Base-by-base conservation (phyloP, 1,140 invertebrate genomes). In the Meloidogyne exigua region DNA sequence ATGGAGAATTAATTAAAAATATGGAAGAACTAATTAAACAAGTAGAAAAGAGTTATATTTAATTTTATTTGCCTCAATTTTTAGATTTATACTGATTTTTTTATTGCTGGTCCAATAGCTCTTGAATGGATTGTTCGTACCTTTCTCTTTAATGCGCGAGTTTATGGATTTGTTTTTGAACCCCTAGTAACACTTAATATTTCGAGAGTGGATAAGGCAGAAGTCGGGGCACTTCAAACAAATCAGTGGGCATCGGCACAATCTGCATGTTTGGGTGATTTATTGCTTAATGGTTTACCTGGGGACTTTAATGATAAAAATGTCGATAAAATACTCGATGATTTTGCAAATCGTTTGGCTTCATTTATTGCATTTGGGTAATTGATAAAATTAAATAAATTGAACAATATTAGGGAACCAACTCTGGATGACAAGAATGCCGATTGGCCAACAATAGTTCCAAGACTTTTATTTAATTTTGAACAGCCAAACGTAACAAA, bases 341-440 rank as follows among this genome's bases (percentile, higher is more conserved):
- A n/a, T 28, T 73, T 73, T 64, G 72, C 72, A 21, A 49, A 73
- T 36, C 25, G 42, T 23, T 28, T 73, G 12, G 11, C 57, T 23
- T 36, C 23, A 10, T 73, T 73, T 65, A 39, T 73, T 36, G 25
- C 23, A 62, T 73, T 36, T 18, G 72, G 72, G 72, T 73, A 73
- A 64, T 12, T 62, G 64, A 2, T 36, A 28, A 63, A 15, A 28
- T 23, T 11, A 65, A 18, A 32, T 32, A 32, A 32, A 3, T 32
- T 32, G 2, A 32, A 32, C 2, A 32, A 3, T 32, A 3, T 32
- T 32, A 32, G 28, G 7, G 28, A 32, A 2, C 28, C 28, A 32
- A 32, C 2, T 7, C 28, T 32, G 28, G 28, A 32, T 3, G 7
- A 32, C 28, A 32, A 32, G 2, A 2, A 32, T 32, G 21, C 7